A percentile compares a stretch with the other conserved stretches of the same genome.
These are phyloP conservation scores for Drosophila pullipes DNA, from an alignment of 2,888 invertebrate genomes.

Conservation along the genomic window DNA sequence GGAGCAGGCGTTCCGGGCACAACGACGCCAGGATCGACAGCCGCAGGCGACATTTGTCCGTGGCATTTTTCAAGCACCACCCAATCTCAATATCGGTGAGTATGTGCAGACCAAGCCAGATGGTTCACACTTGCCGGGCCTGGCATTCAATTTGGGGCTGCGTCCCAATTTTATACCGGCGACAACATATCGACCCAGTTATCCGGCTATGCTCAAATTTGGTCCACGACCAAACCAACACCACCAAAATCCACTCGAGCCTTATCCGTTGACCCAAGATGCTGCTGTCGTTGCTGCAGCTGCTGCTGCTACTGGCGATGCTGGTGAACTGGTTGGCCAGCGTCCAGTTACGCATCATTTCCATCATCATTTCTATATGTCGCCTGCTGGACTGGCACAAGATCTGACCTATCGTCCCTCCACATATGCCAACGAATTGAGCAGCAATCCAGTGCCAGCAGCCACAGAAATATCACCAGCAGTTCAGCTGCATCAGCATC, in stretches of 20 bases:
- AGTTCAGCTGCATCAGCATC: constrained; percentile 6
- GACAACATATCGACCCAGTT: constrained; percentile 83
- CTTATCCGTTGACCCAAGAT: constrained; percentile 47
- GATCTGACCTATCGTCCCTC: constrained; percentile 38
- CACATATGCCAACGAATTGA: constrained; percentile 21
- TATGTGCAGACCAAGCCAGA: constrained; percentile 63
- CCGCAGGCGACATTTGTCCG: constrained; percentile 76
- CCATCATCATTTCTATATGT: constrained; percentile 85
- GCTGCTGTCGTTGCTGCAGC: not conserved
- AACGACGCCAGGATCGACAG: constrained; percentile 70
- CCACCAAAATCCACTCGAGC: constrained; percentile 26
- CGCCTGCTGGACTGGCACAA: constrained; percentile 36
- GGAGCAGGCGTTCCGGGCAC: constrained; percentile 56
- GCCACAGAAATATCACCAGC: constrained; percentile 7
- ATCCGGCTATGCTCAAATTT: constrained; percentile 66
- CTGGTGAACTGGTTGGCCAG: not conserved
- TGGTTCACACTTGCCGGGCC: constrained; percentile 52
- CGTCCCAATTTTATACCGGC: constrained; percentile 67
- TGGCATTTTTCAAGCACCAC: constrained; percentile 69
- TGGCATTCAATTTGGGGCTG: constrained; percentile 56
- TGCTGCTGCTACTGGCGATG: not conserved
- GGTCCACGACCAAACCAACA: constrained; percentile 53
- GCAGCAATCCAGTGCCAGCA: not conserved
- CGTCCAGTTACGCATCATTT: constrained; percentile 82
- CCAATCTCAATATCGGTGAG: constrained; percentile 83